Evolutionary conservation across 1,140 invertebrate species (phyloP), one percentile per base, ranked within the genome.

Genomic region (Frieseomelitta varia): DNA sequence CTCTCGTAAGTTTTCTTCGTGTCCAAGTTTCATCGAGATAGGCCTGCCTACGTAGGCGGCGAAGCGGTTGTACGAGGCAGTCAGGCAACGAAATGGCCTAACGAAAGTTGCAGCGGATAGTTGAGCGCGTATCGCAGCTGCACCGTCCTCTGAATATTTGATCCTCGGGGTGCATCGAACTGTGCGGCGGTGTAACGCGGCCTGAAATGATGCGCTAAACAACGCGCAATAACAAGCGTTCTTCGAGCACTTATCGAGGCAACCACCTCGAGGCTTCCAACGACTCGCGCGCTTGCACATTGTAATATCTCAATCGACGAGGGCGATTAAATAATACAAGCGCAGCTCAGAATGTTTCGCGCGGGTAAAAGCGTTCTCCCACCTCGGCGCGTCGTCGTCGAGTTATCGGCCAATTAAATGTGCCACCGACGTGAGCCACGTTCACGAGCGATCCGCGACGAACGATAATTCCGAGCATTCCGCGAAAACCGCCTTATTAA

Each of bases 291-390:
- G 8, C 8, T 47, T 8, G 39, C 8, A 6, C 15, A 58, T 17
- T 21, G 56, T 27, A 55, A 77, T 77, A 82, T 84, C 81, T 84
- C 81, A 79, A 79, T 79, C 76, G 76, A 61, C 51, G 55, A 6
- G 39, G 10, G 6, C 47, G 81, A 71, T 84, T 84, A 72, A 79
- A 84, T 84, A 84, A 84, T 84, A 61, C 55, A 84, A 14, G 17
- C 63, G n/a, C n/a, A 17, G 2, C 17, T 67, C 34, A 74, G 15
- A 2, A 39, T 12, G 75, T 78, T 71, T 78, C 55, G 75, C 55
- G 12, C 15, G n/a, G 81, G 65, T 84, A 84, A 84, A 84, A 84
- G 81, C 81, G 27, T 84, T 84, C 58, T n/a, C 39, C 75, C 81
- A 63, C 79, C 55, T n/a, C 47, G 39, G 11, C 56, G 67, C 39